Evolutionary conservation across 2,113 vertebrate species (phyloP), one percentile per base, ranked within the genome.

Genomic region (Salvelinus sp.): DNA sequence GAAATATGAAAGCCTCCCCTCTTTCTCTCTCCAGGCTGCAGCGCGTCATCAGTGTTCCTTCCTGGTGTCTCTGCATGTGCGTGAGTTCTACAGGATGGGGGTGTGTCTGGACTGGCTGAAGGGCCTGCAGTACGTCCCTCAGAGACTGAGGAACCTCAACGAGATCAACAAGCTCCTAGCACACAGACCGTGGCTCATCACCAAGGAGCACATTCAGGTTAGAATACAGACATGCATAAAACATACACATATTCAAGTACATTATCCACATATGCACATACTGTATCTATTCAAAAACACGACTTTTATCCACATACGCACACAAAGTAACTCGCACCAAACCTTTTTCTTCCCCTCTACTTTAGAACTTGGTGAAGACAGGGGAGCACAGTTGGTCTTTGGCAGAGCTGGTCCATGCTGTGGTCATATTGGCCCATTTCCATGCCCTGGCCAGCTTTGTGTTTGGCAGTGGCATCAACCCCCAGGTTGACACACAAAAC

Each of bases 351-450:
- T 6, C 33, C 80, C 88, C 65, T 69, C 14, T 23, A 65, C 92
- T 88, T 88, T 88, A 96, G 95, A 95, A 94, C 90, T 92, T 96
- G 90, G 93, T 96, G 87, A 95, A 93, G 89, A 95, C 95, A 58
- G 94, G 95, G 80, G 95, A 95, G 90, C 95, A 95, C 88, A 96
- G 95, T 81, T 96, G 95, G 95, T 95, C 95, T 83, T 90, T 96
- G 88, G 94, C 95, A 72, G 95, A 96, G 75, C 91, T 96, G 77
- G 94, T 96, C 57, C 95, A 95, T 44, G 94, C 94, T 6, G 93
- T 96, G 86, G 95, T 96, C 81, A 90, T 96, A 18, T 86, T 95
- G 85, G 90, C 94, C 72, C 94, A 96, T 85, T 95, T 94, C 79
- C 95, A 96, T 28, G 94, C 94, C 66, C 86, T 96, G 88, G 93